Percentiles rank a stretch among this genome's conserved stretches.
These are phyloP conservation scores for Gallinago stenura DNA, from an alignment of 2,797 vertebrate species.

Conservation along the genomic window DNA sequence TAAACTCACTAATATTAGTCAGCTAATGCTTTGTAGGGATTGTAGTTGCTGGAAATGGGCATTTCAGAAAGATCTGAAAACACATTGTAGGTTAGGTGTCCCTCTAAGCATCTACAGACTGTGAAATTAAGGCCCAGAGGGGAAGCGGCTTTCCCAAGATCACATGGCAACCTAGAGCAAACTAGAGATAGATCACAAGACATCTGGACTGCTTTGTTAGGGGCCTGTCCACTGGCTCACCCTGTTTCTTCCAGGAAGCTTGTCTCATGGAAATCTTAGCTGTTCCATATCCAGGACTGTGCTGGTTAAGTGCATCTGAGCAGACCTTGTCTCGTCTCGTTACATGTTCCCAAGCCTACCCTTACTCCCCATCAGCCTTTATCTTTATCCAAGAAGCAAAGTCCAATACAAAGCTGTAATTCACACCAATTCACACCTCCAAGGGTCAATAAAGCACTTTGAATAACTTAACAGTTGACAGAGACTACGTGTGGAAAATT, in stretches of 20 bases:
- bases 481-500: not conserved
- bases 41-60: not conserved
- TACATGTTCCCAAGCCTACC: not conserved
- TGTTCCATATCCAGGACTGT: not conserved
- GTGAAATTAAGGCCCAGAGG: not conserved
- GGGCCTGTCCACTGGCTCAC: not conserved
- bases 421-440: not conserved
- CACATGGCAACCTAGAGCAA: not conserved
- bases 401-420: not conserved
- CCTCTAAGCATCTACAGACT: not conserved
- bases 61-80: slow-evolving; percentile 11
- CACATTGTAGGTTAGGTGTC: not conserved
- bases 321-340: not conserved
- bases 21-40: not conserved
- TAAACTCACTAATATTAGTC: not conserved
- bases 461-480: not conserved
- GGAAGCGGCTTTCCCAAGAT: not conserved
- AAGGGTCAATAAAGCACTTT: not conserved
- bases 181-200: slow-evolving; percentile 3
- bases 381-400: not conserved
- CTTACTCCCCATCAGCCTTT: not conserved
- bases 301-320: not conserved
- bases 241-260: slow-evolving; percentile 1
- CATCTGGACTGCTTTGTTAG: slow-evolving; percentile 3
- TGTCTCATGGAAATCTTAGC: not conserved